Evolutionary conservation across 2,797 vertebrate species (phyloP).

Genomic region (Spinus olivaceus): DNA sequence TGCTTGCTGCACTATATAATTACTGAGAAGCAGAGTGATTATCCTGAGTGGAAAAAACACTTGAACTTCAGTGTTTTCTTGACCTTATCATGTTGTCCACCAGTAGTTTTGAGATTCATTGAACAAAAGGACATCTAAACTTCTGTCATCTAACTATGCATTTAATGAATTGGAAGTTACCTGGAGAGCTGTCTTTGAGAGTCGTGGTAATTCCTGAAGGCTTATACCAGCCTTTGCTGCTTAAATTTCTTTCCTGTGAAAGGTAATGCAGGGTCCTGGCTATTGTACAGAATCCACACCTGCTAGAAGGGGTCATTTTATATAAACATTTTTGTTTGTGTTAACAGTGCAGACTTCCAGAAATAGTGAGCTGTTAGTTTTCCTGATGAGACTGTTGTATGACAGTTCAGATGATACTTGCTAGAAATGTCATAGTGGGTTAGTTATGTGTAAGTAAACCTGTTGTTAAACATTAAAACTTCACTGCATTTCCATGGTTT

Average conservation of each 20-base stretch:
- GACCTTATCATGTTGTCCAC: not conserved
- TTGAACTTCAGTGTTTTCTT: not conserved
- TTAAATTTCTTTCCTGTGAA: not conserved
- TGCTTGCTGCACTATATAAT: rapidly evolving
- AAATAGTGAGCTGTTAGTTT: not conserved
- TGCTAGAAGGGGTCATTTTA: not conserved
- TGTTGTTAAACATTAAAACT: not conserved
- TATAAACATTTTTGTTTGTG: not conserved
- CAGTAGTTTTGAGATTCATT: not conserved
- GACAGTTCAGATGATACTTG: not conserved
- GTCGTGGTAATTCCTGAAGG: not conserved
- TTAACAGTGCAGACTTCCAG: not conserved
- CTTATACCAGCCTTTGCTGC: not conserved
- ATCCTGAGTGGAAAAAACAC: not conserved
- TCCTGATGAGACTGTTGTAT: not conserved
- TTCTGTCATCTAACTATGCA: not conserved
- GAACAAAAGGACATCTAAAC: not conserved
- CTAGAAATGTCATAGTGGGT: not conserved
- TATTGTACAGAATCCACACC: not conserved
- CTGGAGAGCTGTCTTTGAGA: not conserved
- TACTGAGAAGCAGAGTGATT: not conserved
- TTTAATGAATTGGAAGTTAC: not conserved
- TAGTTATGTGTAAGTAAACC: not conserved
- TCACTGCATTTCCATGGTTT: not conserved
- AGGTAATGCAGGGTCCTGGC: not conserved